phyloP scores from a whole-genome alignment of 1,140 invertebrate genomes.

The Heliconius hermathena region DNA sequence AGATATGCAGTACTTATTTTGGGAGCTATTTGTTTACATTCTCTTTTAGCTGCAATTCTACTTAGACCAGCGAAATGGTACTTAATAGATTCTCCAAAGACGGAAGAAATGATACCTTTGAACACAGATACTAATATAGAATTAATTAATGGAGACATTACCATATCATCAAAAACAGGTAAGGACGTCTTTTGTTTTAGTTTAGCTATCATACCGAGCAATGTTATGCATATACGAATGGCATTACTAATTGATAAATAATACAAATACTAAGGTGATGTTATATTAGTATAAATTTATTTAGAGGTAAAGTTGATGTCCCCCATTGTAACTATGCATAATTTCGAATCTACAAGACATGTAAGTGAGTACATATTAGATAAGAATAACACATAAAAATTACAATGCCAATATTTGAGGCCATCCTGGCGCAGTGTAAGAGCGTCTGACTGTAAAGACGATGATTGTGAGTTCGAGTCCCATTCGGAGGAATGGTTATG shows the following conservation, averaged over 20 bases:
- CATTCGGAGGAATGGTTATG: too few relatives aligned
- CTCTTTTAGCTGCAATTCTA: conserved; percentile 79
- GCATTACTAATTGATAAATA: not conserved
- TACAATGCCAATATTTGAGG: too few relatives aligned
- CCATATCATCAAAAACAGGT: conserved; percentile 58
- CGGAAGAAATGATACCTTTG: conserved; percentile 63
- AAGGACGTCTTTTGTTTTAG: not conserved
- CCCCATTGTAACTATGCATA: too few relatives aligned
- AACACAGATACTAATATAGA: conserved; percentile 54
- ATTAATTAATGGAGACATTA: conserved; percentile 58
- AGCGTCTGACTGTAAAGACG: too few relatives aligned
- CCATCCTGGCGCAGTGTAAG: too few relatives aligned
- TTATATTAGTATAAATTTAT: too few relatives aligned
- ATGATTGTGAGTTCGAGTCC: too few relatives aligned
- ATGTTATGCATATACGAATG: not conserved
- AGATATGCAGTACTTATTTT: conserved; percentile 82
- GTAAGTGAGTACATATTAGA: too few relatives aligned
- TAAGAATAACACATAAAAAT: too few relatives aligned
- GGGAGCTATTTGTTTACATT: conserved; percentile 82
- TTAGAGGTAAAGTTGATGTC: too few relatives aligned
- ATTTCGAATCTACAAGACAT: too few relatives aligned
- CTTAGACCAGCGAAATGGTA: conserved; percentile 84
- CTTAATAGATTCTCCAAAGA: conserved; percentile 65
- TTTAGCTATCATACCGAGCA: not conserved
- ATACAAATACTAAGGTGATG: too few relatives aligned